Conservation (phyloP, 2,888 invertebrate genomes). For the Teleogryllus oceanicus region DNA sequence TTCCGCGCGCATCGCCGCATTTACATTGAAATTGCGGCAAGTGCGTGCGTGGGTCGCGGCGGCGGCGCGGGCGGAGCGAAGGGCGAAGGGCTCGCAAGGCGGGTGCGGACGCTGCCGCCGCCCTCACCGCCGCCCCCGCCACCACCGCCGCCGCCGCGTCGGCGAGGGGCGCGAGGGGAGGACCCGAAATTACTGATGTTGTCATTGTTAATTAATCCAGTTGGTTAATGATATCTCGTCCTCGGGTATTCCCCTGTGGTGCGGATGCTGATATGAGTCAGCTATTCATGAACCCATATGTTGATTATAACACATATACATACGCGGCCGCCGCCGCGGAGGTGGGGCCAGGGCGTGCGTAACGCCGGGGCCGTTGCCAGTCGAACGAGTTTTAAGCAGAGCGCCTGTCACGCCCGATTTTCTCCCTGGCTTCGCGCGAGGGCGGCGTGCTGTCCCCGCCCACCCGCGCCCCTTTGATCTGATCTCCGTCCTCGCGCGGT, state of each 20-base stretch:
- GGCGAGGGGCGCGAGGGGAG: background rate
- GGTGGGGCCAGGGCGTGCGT: background rate
- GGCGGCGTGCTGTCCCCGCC: too few relatives aligned
- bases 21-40: constrained; percentile 18
- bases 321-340: background rate
- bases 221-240: constrained; percentile 18
- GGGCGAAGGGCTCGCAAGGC: background rate
- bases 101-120: too few relatives aligned
- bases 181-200: background rate
- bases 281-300: constrained; percentile 18
- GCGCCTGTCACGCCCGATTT: background rate
- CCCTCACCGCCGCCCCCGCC: background rate
- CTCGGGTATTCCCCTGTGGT: background rate
- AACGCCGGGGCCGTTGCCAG: background rate
- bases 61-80: background rate
- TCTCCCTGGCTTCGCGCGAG: background rate
- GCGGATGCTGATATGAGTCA: constrained; percentile 9
- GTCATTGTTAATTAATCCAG: constrained; percentile 18
- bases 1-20: background rate
- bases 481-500: too few relatives aligned
- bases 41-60: background rate
- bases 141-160: background rate
- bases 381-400: background rate
- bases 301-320: constrained; percentile 4
- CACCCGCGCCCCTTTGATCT: too few relatives aligned